phyloP scores from a whole-genome alignment of 2,113 vertebrate genomes.

The Lepus europaeus region DNA sequence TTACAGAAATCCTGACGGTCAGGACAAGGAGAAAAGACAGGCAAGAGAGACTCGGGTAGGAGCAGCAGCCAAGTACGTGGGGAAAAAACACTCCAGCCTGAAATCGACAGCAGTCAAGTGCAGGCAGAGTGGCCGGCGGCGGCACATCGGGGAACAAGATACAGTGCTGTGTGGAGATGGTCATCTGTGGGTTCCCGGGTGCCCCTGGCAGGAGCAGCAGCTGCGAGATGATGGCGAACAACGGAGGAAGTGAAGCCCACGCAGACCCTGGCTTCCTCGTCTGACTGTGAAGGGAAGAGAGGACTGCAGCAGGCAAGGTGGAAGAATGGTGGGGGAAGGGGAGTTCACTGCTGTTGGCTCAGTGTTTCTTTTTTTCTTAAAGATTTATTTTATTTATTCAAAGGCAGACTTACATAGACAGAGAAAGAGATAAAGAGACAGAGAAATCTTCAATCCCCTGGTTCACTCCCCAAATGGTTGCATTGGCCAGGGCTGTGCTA shows the following conservation, averaged over 20 bases:
- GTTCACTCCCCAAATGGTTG: too few species aligned
- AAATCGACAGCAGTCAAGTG: neutral
- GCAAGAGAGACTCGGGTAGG: neutral
- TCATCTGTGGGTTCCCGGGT: neutral
- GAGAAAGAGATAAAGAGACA: too few species aligned
- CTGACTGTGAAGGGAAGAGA: rapidly evolving
- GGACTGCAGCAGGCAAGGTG: rapidly evolving
- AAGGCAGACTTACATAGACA: too few species aligned
- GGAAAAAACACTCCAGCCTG: neutral
- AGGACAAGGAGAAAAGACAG: neutral
- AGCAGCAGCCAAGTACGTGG: too few species aligned
- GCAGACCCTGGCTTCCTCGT: neutral
- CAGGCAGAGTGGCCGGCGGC: neutral
- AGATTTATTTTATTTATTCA: too few species aligned
- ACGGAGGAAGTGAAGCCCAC: neutral
- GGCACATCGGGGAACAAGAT: neutral
- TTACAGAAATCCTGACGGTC: neutral
- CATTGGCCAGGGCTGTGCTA: too few species aligned
- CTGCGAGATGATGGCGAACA: too few species aligned
- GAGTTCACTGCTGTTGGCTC: neutral
- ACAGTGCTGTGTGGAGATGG: rapidly evolving
- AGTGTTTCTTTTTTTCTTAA: neutral
- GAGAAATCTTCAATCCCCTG: too few species aligned
- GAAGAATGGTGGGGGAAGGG: neutral
- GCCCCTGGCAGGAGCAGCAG: neutral